phyloP scores from a whole-genome alignment of 2,888 invertebrate genomes.

The Heteromurus nitidus region DNA sequence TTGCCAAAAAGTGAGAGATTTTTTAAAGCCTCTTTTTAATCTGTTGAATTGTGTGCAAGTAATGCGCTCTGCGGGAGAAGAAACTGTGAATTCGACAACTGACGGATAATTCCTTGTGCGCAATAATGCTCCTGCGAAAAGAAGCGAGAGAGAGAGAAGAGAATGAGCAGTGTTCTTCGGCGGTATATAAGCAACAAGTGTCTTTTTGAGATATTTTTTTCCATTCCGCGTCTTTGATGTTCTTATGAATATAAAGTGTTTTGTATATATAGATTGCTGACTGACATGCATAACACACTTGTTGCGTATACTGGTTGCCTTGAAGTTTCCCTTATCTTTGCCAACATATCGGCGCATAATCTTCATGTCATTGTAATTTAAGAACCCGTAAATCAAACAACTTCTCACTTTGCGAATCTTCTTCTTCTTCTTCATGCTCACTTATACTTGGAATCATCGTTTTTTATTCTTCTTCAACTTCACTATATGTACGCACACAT shows the following conservation, averaged over 20 bases:
- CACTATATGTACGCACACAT: no score
- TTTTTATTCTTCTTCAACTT: no score
- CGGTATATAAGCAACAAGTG: slow-evolving; percentile 44
- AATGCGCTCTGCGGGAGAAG: slow-evolving; percentile 56
- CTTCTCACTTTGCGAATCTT: slow-evolving; percentile 51
- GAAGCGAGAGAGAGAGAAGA: no score
- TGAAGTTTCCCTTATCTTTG: slow-evolving; percentile 32
- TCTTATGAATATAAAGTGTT: slow-evolving; percentile 24
- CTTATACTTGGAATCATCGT: no score
- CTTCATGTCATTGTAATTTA: slow-evolving; percentile 62
- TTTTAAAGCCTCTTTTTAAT: slow-evolving; percentile 36
- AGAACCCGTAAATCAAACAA: slow-evolving; percentile 61
- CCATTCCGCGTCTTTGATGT: slow-evolving; percentile 31
- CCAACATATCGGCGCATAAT: slow-evolving; percentile 51
- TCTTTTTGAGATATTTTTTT: slow-evolving; percentile 26
- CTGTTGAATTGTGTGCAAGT: slow-evolving; percentile 47
- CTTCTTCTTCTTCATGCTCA: not conserved
- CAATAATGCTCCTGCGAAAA: not conserved
- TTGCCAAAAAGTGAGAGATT: slow-evolving; percentile 26
- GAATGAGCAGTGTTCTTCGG: no score
- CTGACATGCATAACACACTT: slow-evolving; percentile 21
- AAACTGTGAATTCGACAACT: slow-evolving; percentile 58
- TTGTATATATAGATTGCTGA: not conserved
- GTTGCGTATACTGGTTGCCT: no score
- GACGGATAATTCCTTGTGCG: slow-evolving; percentile 56